Conservation (phyloP, 2,113 vertebrate genomes). For the Colius striatus region DNA sequence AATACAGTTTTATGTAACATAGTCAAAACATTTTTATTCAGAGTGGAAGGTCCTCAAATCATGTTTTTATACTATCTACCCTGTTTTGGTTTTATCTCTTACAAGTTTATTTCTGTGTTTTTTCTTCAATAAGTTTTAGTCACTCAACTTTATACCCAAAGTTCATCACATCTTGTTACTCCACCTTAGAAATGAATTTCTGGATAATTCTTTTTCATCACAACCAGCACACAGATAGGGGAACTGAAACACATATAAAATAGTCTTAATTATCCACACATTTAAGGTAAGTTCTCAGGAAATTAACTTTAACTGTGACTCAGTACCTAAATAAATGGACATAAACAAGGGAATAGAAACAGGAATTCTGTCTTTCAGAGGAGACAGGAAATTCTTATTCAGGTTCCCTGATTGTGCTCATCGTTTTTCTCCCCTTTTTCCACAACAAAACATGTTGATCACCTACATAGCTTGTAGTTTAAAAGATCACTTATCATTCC, state of each 20-base stretch:
- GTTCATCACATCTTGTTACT: neutral
- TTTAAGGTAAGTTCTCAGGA: neutral
- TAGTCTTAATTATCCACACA: neutral
- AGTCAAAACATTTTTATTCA: neutral
- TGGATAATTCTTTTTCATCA: neutral
- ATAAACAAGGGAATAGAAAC: neutral
- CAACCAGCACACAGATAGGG: neutral
- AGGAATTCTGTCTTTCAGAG: neutral
- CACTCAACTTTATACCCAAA: neutral
- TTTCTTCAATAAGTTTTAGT: neutral
- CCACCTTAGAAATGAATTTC: neutral
- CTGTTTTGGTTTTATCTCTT: neutral
- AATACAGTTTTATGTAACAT: fast-evolving
- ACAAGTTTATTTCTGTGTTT: neutral
- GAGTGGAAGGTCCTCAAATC: neutral
- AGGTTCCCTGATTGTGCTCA: neutral
- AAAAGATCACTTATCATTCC: neutral
- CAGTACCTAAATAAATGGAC: neutral
- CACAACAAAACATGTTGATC: neutral
- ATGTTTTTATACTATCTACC: neutral
- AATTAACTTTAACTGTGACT: neutral
- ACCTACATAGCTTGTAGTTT: neutral
- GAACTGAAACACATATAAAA: neutral
- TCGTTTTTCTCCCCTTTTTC: neutral
- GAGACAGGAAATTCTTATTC: neutral